phyloP scores from a whole-genome alignment of 2,888 invertebrate species.

The Epiblema foenella region DNA sequence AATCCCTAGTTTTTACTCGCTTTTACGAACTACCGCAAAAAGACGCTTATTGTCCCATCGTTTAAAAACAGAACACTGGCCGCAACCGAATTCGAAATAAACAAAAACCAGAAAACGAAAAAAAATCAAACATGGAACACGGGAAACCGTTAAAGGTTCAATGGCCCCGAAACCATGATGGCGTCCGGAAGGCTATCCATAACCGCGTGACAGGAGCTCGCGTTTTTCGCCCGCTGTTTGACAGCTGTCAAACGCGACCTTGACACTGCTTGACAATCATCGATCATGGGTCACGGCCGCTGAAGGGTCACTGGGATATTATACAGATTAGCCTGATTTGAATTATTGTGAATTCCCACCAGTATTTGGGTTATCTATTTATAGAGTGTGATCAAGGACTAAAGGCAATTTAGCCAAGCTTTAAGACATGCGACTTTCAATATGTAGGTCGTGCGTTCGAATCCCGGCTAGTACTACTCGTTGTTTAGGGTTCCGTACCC shows the following conservation, averaged over 20 bases:
- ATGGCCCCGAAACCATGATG: conserved; percentile 65
- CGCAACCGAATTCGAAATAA: conserved; percentile 37
- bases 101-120: conserved; percentile 35
- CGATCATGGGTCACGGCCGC: conserved; percentile 57
- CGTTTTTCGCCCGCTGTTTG: conserved; percentile 71
- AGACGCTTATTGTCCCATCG: conserved; percentile 19
- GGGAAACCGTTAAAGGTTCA: conserved; percentile 56
- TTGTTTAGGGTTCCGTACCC: too few relatives aligned
- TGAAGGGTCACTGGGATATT: conserved; percentile 38
- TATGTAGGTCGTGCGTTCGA: too few relatives aligned
- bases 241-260: conserved; percentile 76
- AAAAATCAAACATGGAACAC: conserved; percentile 42
- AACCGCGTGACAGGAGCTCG: conserved; percentile 71
- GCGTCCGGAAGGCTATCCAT: conserved; percentile 76
- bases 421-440: too few relatives aligned
- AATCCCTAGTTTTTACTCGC: conserved; percentile 24
- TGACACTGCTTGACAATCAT: conserved; percentile 70
- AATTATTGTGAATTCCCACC: neutral
- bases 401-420: too few relatives aligned
- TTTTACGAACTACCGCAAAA: conserved; percentile 30
- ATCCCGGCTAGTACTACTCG: too few relatives aligned
- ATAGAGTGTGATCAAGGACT: neutral
- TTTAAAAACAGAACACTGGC: conserved; percentile 36
- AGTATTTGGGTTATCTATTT: conserved; percentile 5
- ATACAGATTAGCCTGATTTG: conserved; percentile 31